Evolutionary conservation across 2,113 vertebrate species (phyloP), one percentile per base, ranked within the genome.

Genomic region (Stomatorhinus ivindoensis): DNA sequence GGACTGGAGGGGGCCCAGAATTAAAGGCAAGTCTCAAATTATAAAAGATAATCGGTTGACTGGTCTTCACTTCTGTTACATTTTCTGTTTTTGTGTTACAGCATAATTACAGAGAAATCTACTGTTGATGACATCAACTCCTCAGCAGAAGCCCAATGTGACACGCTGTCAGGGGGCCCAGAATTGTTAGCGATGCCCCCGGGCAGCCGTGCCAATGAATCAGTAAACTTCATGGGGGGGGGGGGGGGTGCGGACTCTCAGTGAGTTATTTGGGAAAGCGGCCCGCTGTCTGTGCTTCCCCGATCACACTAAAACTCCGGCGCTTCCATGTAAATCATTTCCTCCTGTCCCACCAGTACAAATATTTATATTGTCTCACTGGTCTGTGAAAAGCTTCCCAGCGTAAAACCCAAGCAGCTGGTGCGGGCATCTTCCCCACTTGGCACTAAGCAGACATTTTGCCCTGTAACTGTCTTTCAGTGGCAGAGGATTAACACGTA

Each of bases 241-340:
- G 58, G 2, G 58, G 3, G 61, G 0, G 9, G 24, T 6, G 50
- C 15, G 51, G 51, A 55, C 55, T 65, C n/a, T 13, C n/a, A 2
- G n/a, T 10, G 61, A 69, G 61, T 69, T 69, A 31, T 69, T 69
- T 69, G 61, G 61, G 61, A 27, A 31, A 31, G n/a, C 9, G 10
- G n/a, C 10, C n/a, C 2, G n/a, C 61, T 27, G 61, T 11, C n/a
- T 31, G n/a, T 27, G 27, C 24, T 1, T 8, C 55, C 55, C 7
- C 7, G 2, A n/a, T 31, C 10, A 3, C 35, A 47, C 44, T 21
- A n/a, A 44, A 84, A 21, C 44, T 47, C 92, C 93, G 76, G 35
- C 31, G 51, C 55, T 42, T 65, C 85, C 88, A 82, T 88, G 69
- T 89, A 73, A 87, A 86, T 42, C n/a, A 84, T 46, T 84, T 84